Percentiles rank a stretch among this genome's conserved stretches.
phyloP scores from a whole-genome alignment of 2,888 invertebrate species.

The Tubiluchus corallicola region DNA sequence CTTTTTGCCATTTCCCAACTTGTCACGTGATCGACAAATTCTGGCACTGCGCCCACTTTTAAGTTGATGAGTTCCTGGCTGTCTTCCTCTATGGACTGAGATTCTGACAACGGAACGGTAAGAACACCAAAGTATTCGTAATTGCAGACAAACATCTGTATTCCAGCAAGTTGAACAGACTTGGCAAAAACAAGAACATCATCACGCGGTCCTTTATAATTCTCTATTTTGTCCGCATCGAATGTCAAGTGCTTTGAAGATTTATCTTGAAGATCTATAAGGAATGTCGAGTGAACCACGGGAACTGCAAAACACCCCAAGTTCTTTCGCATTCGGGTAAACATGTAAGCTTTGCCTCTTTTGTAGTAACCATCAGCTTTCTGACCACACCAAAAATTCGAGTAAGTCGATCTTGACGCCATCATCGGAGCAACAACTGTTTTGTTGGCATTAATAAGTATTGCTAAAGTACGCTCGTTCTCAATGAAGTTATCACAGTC shows the following conservation, averaged over 20 bases:
- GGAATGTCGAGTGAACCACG: slow-evolving; percentile 72
- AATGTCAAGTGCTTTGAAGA: slow-evolving; percentile 51
- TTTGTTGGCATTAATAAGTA: too few species aligned
- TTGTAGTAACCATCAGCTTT: slow-evolving; percentile 50
- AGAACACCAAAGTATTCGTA: too few species aligned
- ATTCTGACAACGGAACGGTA: too few species aligned
- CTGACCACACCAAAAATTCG: slow-evolving; percentile 95
- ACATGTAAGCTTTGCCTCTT: slow-evolving; percentile 63
- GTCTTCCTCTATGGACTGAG: too few species aligned
- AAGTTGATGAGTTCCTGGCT: too few species aligned
- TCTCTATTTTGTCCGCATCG: slow-evolving; percentile 38
- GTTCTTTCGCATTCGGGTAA: slow-evolving; percentile 42
- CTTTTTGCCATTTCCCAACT: too few species aligned
- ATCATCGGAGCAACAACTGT: slow-evolving; percentile 67
- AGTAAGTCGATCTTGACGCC: slow-evolving; percentile 62
- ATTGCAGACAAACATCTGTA: too few species aligned
- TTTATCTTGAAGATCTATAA: slow-evolving; percentile 47
- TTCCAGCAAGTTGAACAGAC: slow-evolving; percentile 49
- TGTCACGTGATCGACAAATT: too few species aligned
- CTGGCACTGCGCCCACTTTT: too few species aligned
- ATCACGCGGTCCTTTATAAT: slow-evolving; percentile 63
- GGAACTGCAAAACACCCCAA: slow-evolving; percentile 63
- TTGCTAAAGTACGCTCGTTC: too few species aligned
- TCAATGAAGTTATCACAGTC: too few species aligned
- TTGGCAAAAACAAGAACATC: slow-evolving; percentile 82